Evolutionary conservation across 2,113 vertebrate species (phyloP).

Genomic region (Cynocephalus volans): DNA sequence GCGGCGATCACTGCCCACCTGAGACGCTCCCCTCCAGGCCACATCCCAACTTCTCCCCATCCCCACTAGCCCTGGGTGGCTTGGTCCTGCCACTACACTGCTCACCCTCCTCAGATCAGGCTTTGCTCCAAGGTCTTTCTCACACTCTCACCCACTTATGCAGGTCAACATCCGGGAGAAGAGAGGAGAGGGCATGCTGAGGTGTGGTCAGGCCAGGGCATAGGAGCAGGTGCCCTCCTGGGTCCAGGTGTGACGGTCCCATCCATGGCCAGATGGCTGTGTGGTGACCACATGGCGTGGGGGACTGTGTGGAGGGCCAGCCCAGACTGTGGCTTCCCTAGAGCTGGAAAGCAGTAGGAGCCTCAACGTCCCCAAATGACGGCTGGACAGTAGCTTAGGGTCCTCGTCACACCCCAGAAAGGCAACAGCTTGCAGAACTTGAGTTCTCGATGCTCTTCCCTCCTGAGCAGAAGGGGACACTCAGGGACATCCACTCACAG

Average conservation of each 20-base stretch:
- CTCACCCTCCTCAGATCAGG: neutral
- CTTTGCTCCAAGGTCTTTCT: too few species aligned
- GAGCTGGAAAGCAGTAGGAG: neutral
- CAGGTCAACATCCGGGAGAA: rapidly evolving
- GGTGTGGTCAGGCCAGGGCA: neutral
- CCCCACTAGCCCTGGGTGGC: rapidly evolving
- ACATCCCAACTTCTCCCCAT: rapidly evolving
- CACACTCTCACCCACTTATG: too few species aligned
- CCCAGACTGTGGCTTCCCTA: rapidly evolving
- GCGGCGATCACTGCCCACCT: neutral
- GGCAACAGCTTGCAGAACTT: neutral
- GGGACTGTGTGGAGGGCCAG: rapidly evolving
- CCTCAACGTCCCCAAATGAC: rapidly evolving
- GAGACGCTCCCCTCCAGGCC: neutral
- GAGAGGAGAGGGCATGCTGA: rapidly evolving
- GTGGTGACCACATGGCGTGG: rapidly evolving
- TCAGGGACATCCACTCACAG: rapidly evolving
- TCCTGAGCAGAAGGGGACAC: neutral
- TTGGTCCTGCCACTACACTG: rapidly evolving
- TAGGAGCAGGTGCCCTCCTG: rapidly evolving
- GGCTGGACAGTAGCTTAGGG: neutral
- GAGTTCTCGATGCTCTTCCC: rapidly evolving
- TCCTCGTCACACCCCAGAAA: neutral
- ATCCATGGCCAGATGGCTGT: rapidly evolving
- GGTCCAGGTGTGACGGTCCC: rapidly evolving